phyloP scores from a whole-genome alignment of 1,140 invertebrate genomes.

The Leptopilina boulardi region DNA sequence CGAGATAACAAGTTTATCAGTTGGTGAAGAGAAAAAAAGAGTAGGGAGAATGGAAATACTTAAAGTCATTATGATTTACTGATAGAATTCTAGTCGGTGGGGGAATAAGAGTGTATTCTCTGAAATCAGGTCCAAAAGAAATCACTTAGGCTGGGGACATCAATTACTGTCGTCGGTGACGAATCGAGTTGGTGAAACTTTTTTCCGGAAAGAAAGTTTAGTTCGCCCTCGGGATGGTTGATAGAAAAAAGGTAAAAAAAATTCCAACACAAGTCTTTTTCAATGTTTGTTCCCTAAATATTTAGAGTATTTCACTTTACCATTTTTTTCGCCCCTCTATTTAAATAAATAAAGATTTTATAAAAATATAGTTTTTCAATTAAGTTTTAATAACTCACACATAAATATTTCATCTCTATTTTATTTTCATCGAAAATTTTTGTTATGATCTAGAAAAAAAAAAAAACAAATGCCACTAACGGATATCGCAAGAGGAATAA shows the following conservation, averaged over 20 bases:
- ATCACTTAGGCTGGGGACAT: slow-evolving; percentile 44
- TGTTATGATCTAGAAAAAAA: background rate
- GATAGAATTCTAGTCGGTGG: background rate
- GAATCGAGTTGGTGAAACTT: slow-evolving; percentile 41
- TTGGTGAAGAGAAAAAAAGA: background rate
- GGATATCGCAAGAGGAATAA: background rate
- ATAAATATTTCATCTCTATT: background rate
- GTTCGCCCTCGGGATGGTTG: background rate
- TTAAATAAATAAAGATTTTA: no score
- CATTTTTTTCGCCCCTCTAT: no score
- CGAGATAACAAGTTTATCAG: background rate
- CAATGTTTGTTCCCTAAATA: slow-evolving; percentile 53
- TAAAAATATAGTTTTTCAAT: no score
- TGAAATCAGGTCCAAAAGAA: slow-evolving; percentile 39
- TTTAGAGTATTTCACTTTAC: slow-evolving; percentile 48
- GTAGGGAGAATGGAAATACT: background rate
- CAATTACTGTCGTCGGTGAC: slow-evolving; percentile 50
- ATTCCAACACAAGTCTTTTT: background rate
- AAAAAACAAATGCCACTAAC: no score
- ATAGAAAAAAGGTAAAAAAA: background rate
- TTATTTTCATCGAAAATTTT: background rate
- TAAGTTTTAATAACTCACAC: no score
- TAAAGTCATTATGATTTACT: slow-evolving; percentile 4
- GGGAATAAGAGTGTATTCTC: background rate
- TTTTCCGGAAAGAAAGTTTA: slow-evolving; percentile 31